These are phyloP conservation scores for Lepidothrix coronata DNA, from an alignment of 2,113 vertebrate species.

Conservation along the genomic window DNA sequence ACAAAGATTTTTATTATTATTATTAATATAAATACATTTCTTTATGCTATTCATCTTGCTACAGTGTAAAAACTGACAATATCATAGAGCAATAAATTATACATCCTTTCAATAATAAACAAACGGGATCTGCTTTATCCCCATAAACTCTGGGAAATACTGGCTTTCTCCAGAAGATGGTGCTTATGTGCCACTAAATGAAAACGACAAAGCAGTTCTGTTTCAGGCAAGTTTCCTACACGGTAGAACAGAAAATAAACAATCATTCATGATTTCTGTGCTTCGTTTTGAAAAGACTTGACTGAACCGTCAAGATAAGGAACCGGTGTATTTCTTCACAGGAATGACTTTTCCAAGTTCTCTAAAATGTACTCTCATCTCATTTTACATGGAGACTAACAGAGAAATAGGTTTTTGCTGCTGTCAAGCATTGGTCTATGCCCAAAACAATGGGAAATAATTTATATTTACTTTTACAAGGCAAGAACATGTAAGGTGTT, in stretches of 20 bases:
- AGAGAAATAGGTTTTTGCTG: neutral
- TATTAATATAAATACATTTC: neutral
- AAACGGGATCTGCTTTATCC: rapidly evolving
- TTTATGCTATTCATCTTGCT: neutral
- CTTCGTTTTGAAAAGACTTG: neutral
- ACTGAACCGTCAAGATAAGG: neutral
- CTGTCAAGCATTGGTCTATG: neutral
- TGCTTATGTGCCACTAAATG: constrained; percentile 37
- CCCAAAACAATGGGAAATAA: neutral
- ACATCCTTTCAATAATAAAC: neutral
- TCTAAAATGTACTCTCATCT: neutral
- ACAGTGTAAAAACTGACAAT: neutral
- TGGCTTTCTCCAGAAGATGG: constrained; percentile 69
- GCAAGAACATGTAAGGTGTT: neutral
- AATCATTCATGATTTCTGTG: neutral
- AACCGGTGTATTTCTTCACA: neutral
- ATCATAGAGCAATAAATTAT: neutral
- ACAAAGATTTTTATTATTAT: neutral
- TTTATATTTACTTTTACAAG: neutral
- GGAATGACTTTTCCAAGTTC: neutral
- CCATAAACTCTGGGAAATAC: neutral
- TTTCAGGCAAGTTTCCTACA: neutral
- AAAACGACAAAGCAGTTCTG: rapidly evolving
- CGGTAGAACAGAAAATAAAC: neutral
- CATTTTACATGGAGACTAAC: neutral